A percentile compares a stretch with the other conserved stretches of the same genome.
These are phyloP conservation scores for Archilochus colubris DNA, from an alignment of 2,113 vertebrate genomes.

Conservation along the genomic window DNA sequence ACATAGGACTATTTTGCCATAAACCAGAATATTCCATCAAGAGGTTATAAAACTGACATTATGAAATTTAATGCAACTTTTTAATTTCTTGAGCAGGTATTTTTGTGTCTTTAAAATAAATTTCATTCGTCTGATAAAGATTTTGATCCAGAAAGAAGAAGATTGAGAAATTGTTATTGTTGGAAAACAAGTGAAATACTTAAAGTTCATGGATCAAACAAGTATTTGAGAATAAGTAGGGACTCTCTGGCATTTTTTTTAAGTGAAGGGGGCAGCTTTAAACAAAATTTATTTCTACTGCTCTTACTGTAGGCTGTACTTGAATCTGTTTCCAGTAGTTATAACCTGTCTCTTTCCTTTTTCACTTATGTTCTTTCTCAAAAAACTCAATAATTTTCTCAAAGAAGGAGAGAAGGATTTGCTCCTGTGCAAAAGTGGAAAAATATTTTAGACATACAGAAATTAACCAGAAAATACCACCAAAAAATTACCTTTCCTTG, in stretches of 20 bases:
- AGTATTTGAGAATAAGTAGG: background rate
- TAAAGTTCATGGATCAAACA: background rate
- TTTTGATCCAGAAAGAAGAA: background rate
- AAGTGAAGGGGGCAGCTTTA: background rate
- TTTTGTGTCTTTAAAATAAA: background rate
- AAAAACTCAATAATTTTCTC: background rate
- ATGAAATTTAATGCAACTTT: background rate
- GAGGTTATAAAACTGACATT: background rate
- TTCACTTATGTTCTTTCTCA: background rate
- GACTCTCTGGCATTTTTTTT: background rate
- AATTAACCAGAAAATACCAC: background rate
- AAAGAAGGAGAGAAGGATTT: background rate
- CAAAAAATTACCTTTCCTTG: background rate
- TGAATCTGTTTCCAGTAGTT: background rate
- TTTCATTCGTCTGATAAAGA: background rate
- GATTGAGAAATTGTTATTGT: rapidly evolving
- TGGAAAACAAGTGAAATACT: background rate
- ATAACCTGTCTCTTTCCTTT: background rate
- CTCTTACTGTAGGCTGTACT: background rate
- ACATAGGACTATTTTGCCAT: background rate
- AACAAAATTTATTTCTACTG: background rate
- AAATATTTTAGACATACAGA: background rate
- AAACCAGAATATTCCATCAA: background rate
- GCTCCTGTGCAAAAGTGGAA: background rate
- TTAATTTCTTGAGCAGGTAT: background rate